Conservation (phyloP, 2,888 invertebrate genomes). For the Stomorhina lunata region DNA sequence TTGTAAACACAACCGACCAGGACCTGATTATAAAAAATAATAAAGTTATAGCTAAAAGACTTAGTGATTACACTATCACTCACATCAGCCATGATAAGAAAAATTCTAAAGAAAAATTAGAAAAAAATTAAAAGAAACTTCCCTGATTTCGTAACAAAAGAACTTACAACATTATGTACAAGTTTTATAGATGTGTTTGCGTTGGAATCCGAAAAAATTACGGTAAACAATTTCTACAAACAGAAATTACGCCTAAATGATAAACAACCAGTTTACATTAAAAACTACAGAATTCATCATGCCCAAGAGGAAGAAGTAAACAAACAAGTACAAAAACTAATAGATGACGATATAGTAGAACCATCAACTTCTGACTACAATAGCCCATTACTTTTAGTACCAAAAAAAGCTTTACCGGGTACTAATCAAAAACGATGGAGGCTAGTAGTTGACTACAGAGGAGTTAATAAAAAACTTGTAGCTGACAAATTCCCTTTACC, state of each 20-base stretch:
- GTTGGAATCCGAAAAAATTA: background rate
- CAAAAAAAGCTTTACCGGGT: background rate
- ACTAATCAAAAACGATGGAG: background rate
- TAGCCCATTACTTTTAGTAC: background rate
- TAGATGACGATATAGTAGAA: background rate
- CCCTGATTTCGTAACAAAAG: background rate
- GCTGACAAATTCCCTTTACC: too few relatives aligned
- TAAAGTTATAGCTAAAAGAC: too few relatives aligned
- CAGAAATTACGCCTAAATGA: background rate
- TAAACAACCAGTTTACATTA: too few relatives aligned
- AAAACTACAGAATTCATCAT: background rate
- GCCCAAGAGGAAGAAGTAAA: background rate
- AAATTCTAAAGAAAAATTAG: too few relatives aligned
- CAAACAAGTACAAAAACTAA: background rate
- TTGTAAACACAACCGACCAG: too few relatives aligned
- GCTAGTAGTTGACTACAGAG: background rate
- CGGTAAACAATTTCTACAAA: background rate
- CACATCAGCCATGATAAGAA: too few relatives aligned
- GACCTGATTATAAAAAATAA: too few relatives aligned
- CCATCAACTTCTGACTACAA: background rate
- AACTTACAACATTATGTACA: background rate
- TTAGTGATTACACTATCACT: too few relatives aligned
- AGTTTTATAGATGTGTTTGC: background rate
- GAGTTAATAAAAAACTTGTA: too few relatives aligned
- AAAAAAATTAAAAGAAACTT: background rate